phyloP scores from a whole-genome alignment of 2,113 vertebrate species.

The Clinocottus analis region DNA sequence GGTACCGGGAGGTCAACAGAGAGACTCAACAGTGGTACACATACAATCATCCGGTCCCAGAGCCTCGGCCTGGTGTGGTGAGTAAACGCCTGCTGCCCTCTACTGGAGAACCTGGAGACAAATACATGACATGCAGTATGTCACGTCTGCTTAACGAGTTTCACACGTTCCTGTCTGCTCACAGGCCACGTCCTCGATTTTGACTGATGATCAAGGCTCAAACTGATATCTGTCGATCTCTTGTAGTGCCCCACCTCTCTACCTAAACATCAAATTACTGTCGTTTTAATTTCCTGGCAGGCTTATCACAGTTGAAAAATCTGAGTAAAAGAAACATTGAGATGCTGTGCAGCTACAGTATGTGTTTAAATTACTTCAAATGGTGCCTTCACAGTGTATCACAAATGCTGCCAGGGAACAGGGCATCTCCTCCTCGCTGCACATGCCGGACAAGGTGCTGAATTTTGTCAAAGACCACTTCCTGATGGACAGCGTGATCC shows the following conservation, averaged over 20 bases:
- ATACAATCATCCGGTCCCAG: conserved; percentile 86
- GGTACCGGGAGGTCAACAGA: conserved; percentile 94
- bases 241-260: neutral
- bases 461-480: conserved; percentile 99
- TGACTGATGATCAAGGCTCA: conserved; percentile 24
- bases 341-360: neutral
- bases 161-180: conserved; percentile 19
- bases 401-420: conserved; percentile 85
- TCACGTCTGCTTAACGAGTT: neutral
- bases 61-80: conserved; percentile 92
- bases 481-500: conserved; percentile 92
- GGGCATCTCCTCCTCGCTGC: conserved; percentile 90
- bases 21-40: conserved; percentile 98
- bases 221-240: conserved; percentile 27
- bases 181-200: conserved; percentile 24
- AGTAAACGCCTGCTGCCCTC: conserved; percentile 66
- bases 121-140: neutral
- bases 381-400: conserved; percentile 87
- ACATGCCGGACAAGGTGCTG: conserved; percentile 95
- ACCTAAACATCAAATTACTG: conserved; percentile 17
- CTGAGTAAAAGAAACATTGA: neutral
- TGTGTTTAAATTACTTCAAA: conserved; percentile 3
- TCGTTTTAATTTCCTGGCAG: conserved; percentile 53
- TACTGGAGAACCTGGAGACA: conserved; percentile 47
- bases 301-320: conserved; percentile 27